Percentiles rank a stretch among this genome's conserved stretches.
Conservation (phyloP, 2,888 invertebrate species). For the Lithophane leautieri region DNA sequence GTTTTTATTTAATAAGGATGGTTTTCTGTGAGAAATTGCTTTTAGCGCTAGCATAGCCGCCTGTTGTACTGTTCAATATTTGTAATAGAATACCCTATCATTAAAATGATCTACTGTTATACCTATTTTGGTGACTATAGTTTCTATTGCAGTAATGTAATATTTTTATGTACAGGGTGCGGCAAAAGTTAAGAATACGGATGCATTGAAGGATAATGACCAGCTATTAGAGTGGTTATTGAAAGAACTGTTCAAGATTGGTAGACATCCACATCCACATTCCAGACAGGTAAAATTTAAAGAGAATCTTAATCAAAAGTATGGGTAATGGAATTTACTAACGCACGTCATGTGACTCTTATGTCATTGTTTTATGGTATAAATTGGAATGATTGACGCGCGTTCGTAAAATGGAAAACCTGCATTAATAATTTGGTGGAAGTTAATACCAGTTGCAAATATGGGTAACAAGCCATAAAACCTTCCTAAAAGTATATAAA, state of each 20-base stretch:
- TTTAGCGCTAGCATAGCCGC: no score
- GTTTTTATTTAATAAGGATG: neutral
- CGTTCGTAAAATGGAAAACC: neutral
- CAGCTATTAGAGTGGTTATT: conserved; percentile 92
- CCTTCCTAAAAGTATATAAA: no score
- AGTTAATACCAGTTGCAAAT: no score
- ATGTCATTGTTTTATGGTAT: neutral
- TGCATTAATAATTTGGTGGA: no score
- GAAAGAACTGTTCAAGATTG: conserved; percentile 92
- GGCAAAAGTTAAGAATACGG: conserved; percentile 82
- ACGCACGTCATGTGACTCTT: neutral
- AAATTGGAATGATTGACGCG: neutral
- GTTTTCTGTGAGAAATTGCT: neutral
- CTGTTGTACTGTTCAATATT: neutral
- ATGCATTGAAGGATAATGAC: conserved; percentile 90
- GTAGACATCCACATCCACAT: conserved; percentile 94
- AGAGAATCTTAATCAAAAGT: no score
- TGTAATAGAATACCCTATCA: neutral
- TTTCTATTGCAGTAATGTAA: conserved; percentile 1
- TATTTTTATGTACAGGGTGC: conserved; percentile 77
- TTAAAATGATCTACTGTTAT: neutral
- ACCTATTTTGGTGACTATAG: neutral
- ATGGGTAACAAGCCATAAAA: no score
- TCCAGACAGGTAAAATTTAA: conserved; percentile 92
- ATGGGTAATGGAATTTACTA: no score